Conservation (phyloP, 2,888 invertebrate species). For the Pristionchus fissidentatus region DNA sequence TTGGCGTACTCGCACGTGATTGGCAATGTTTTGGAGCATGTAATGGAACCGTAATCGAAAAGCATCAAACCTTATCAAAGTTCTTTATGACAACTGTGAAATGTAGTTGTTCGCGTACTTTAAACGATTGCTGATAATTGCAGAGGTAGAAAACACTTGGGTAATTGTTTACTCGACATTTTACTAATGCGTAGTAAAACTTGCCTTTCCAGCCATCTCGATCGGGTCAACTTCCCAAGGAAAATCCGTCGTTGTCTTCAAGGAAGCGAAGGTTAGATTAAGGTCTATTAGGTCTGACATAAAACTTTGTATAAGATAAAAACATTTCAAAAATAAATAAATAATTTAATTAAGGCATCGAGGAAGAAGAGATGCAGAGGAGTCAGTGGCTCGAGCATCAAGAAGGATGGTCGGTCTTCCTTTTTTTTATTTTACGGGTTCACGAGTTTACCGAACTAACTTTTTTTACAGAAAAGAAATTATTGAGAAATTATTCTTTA, state of each 20-base stretch:
- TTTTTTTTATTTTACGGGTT: background rate
- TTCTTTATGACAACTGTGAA: background rate
- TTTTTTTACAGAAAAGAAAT: background rate
- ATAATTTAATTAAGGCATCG: background rate
- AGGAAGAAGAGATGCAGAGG: constrained; percentile 55
- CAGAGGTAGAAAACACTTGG: no score
- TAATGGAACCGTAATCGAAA: no score
- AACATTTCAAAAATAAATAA: background rate
- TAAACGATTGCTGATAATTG: no score
- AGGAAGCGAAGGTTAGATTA: constrained; percentile 41
- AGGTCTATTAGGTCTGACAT: no score
- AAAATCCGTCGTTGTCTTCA: background rate
- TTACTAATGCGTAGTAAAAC: background rate
- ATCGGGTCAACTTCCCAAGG: constrained; percentile 12
- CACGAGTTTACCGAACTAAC: background rate
- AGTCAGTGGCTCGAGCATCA: constrained; percentile 54
- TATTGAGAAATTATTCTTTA: background rate
- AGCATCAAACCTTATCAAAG: background rate
- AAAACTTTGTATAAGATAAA: background rate
- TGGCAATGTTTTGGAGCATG: no score
- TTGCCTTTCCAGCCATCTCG: background rate
- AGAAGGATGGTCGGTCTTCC: constrained; percentile 53
- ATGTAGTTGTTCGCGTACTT: no score
- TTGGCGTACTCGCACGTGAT: no score
- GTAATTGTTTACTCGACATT: no score